phyloP scores from a whole-genome alignment of 1,140 invertebrate genomes.

The Psilanteris sp. region DNA sequence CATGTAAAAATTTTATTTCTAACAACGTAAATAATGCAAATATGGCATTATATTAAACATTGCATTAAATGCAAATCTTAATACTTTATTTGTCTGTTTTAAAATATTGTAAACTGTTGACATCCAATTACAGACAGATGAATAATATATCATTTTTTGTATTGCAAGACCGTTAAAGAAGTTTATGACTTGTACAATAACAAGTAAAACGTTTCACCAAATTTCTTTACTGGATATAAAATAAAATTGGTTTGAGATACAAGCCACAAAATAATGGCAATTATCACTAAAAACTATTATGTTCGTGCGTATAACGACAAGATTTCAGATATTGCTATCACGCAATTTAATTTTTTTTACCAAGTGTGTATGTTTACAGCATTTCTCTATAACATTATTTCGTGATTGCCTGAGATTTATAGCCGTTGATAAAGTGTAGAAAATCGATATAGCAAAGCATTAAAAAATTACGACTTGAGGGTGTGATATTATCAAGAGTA shows the following conservation, averaged over 20 bases:
- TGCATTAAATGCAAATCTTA: no score
- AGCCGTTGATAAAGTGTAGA: constrained; percentile 15
- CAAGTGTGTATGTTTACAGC: background rate
- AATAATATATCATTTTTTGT: no score
- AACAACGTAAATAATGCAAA: no score
- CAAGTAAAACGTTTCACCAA: background rate
- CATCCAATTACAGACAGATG: no score
- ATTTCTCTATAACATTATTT: constrained; percentile 16
- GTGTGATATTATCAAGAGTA: constrained; percentile 38
- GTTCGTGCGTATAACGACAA: constrained; percentile 1
- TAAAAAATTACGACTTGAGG: constrained; percentile 24
- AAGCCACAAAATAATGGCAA: background rate
- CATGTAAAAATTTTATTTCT: no score
- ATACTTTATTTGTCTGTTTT: no score
- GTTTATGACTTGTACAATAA: no score
- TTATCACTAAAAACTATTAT: background rate
- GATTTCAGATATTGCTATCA: constrained; percentile 10
- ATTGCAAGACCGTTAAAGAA: no score
- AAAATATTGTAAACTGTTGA: no score
- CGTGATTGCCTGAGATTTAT: constrained; percentile 27
- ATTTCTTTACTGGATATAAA: no score
- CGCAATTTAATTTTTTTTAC: constrained; percentile 21
- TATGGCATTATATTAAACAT: no score
- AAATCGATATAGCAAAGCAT: constrained; percentile 25
- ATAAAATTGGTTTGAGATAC: background rate